These are phyloP conservation scores for Holacanthus passer DNA, from an alignment of 2,113 vertebrate species.

Conservation along the genomic window DNA sequence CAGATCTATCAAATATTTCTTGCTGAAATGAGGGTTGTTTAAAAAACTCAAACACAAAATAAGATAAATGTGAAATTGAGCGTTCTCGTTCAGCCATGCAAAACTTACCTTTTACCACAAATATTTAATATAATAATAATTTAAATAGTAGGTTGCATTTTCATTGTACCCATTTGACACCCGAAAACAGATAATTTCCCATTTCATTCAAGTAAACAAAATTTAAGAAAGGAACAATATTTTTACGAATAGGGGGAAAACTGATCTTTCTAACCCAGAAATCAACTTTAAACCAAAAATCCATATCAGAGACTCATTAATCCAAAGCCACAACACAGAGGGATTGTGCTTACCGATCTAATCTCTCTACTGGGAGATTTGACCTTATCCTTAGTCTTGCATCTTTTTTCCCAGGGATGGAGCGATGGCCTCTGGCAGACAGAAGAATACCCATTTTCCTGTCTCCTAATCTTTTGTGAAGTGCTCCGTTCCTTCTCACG, in stretches of 20 bases:
- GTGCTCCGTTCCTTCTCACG: slow-evolving; percentile 45
- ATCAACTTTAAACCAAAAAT: slow-evolving; percentile 64
- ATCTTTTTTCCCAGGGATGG: slow-evolving; percentile 41
- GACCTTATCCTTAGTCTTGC: slow-evolving; percentile 43
- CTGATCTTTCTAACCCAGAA: slow-evolving; percentile 46
- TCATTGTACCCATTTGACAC: background rate
- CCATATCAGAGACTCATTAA: slow-evolving; percentile 54
- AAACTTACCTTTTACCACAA: too few relatives aligned
- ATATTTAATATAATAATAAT: too few relatives aligned
- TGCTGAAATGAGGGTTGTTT: background rate
- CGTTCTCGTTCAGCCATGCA: background rate
- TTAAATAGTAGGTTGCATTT: background rate
- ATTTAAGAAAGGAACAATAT: background rate
- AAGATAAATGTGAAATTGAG: background rate
- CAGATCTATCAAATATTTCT: background rate
- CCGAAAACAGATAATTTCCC: background rate
- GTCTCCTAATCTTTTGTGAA: slow-evolving; percentile 53
- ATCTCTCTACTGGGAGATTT: slow-evolving; percentile 58
- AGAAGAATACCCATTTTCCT: slow-evolving; percentile 37
- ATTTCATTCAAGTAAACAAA: background rate
- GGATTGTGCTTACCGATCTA: slow-evolving; percentile 37
- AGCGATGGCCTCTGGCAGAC: slow-evolving; percentile 23
- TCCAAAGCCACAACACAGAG: slow-evolving; percentile 45
- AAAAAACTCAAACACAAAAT: background rate
- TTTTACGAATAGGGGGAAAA: background rate